phyloP scores from a whole-genome alignment of 1,140 invertebrate genomes.

The Meloidogyne hapla region DNA sequence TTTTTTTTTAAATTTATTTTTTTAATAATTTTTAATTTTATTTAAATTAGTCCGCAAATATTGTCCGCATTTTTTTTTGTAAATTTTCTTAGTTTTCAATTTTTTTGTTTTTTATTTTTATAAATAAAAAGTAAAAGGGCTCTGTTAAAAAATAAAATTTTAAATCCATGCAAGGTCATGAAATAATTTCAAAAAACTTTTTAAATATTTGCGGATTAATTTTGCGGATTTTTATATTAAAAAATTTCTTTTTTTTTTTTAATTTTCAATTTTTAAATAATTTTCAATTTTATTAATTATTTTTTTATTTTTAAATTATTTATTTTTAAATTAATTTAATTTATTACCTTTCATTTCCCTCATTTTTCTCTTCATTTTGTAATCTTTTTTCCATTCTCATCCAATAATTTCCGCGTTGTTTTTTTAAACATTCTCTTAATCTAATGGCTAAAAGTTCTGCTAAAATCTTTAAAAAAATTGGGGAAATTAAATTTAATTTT shows the following conservation, averaged over 20 bases:
- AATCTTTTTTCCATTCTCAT: constrained; percentile 33
- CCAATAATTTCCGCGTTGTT: constrained; percentile 47
- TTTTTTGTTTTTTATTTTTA: too few species aligned
- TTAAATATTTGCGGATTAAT: too few species aligned
- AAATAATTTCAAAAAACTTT: too few species aligned
- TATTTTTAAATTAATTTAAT: not conserved
- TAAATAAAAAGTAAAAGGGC: too few species aligned
- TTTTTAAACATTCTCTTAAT: constrained; percentile 40
- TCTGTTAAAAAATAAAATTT: too few species aligned
- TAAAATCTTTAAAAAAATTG: constrained; percentile 24
- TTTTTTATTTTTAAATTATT: not conserved
- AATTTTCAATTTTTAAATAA: not conserved
- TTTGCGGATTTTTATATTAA: too few species aligned
- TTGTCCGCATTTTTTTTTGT: not conserved
- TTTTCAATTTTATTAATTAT: not conserved
- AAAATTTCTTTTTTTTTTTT: too few species aligned
- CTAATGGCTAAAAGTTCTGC: constrained; percentile 44
- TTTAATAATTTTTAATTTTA: constrained; percentile 31
- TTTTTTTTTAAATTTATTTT: too few species aligned
- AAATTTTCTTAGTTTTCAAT: not conserved
- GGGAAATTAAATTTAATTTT: not conserved
- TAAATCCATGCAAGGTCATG: too few species aligned
- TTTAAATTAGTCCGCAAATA: not conserved
- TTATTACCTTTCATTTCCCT: not conserved
- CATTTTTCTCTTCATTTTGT: constrained; percentile 16